Evolutionary conservation across 2,888 invertebrate genomes (phyloP), one percentile per base, ranked within the genome.

Genomic region (Tipula unca): DNA sequence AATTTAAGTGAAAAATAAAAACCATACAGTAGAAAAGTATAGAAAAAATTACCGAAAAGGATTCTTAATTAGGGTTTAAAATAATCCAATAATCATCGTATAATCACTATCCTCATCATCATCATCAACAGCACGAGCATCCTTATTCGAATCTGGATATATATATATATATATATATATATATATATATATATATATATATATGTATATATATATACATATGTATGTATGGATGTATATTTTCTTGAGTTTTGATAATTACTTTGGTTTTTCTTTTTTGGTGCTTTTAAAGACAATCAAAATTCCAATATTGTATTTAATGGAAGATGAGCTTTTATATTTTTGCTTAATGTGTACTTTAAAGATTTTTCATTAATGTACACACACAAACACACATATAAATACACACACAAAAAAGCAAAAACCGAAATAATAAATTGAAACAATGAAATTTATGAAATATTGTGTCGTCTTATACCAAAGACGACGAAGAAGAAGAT

Each of bases 81-180:
- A 69, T 69, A 69, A 69, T 69, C 69, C 25, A 69, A 69, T 25
- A 69, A 69, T 69, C 69, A 69, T 69, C 10, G 25, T 69, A 69
- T 69, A 69, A 69, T 69, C 69, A 69, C 69, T 69, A 69, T 69
- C 69, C 69, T 48, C n/a, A 42, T 42, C 48, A 69, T 69, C 69
- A 69, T 69, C 69, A 69, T 25, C 69, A 69, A 69, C 25, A 69
- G 25, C 69, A 69, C 69, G 69, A 69, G 25, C 14, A 8, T 69
- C 10, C 8, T 69, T 69, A 69, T 69, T 1, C 20, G 6, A 32
- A 32, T 6, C 5, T 32, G 32, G 32, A 32, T n/a, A n/a, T n/a
- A n/a, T n/a, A n/a, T n/a, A n/a, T n/a, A n/a, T n/a, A n/a, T n/a
- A n/a, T n/a, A n/a, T n/a, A n/a, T n/a, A n/a, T n/a, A n/a, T n/a